Conservation (phyloP, 2,113 vertebrate species). For the Rhinopomastus cyanomelas region DNA sequence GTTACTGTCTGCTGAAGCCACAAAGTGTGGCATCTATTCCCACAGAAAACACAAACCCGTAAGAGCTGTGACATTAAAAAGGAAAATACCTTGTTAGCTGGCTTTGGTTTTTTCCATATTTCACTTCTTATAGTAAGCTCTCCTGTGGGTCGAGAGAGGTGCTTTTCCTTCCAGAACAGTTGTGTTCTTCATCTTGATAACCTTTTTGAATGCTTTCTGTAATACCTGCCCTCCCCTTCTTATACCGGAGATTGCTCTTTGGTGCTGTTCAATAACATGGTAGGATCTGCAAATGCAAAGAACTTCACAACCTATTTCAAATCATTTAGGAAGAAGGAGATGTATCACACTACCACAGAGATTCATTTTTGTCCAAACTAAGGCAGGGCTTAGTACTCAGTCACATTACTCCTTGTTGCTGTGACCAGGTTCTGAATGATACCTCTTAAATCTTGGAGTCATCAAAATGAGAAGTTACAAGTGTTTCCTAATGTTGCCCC, state of each 20-base stretch:
- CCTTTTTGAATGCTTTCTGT: conserved; percentile 26
- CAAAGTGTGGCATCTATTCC: not conserved
- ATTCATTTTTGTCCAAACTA: not conserved
- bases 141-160: conserved; percentile 26
- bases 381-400: not conserved
- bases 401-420: not conserved
- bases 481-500: not conserved
- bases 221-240: conserved; percentile 54
- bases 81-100: conserved; percentile 58
- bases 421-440: not conserved
- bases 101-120: conserved; percentile 19
- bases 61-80: conserved; percentile 23
- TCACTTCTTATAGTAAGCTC: conserved; percentile 1
- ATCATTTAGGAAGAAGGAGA: conserved; percentile 21
- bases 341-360: conserved; percentile 25
- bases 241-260: conserved; percentile 27
- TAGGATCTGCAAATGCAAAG: conserved; percentile 63
- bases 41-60: not conserved
- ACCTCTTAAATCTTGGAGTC: not conserved
- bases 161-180: conserved; percentile 1
- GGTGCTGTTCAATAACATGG: conserved; percentile 50
- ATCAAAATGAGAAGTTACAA: not conserved
- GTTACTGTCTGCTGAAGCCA: not conserved
- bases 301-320: conserved; percentile 54
- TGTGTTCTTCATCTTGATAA: conserved; percentile 26